Base-by-base conservation (phyloP, 1,140 invertebrate genomes). In the Drosophila truncata region DNA sequence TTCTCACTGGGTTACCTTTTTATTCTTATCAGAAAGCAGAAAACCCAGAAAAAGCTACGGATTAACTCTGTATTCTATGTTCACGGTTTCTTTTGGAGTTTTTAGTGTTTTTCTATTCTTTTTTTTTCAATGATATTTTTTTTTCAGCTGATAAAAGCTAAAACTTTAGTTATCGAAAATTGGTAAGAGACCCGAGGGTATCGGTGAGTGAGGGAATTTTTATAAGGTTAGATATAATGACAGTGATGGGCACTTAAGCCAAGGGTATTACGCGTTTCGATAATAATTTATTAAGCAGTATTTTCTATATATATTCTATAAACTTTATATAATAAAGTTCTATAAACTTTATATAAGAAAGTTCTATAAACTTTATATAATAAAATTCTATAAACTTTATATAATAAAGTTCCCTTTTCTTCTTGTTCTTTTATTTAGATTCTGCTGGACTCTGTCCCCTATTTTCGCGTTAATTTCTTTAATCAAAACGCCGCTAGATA, bases 41-140 rank as follows among this genome's bases (percentile, higher is more conserved):
- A 78, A 78, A 59, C 78, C 61, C 67, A 64, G 44, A 57, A 57
- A 57, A 18, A 41, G 58, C 78, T 46, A 11, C 67, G 82, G 82
- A 84, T 84, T 84, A 84, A 86, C 78, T 81, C 63, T 11, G 54
- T 37, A n/a, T n/a, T n/a, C n/a, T n/a, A n/a, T n/a, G n/a, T n/a
- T n/a, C n/a, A 27, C 27, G 54, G 67, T 82, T 61, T 69, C 60
- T 61, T 80, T 66, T 60, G 37, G 63, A 72, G 49, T 54, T 27
- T 54, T 18, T 50, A 29, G 23, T 33, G 47, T 58, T 61, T 18
- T 18, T 2, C 3, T 13, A n/a, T 18, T 16, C 1, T 16, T 11
- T 18, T 25, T 35, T 23, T 52, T 52, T 23, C 9, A 23, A 14
- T 46, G 25, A 37, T 60, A 58, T 55, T 47, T 60, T 62, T 55